phyloP scores from a whole-genome alignment of 2,888 invertebrate species.

The Tetrapedia diversipes region DNA sequence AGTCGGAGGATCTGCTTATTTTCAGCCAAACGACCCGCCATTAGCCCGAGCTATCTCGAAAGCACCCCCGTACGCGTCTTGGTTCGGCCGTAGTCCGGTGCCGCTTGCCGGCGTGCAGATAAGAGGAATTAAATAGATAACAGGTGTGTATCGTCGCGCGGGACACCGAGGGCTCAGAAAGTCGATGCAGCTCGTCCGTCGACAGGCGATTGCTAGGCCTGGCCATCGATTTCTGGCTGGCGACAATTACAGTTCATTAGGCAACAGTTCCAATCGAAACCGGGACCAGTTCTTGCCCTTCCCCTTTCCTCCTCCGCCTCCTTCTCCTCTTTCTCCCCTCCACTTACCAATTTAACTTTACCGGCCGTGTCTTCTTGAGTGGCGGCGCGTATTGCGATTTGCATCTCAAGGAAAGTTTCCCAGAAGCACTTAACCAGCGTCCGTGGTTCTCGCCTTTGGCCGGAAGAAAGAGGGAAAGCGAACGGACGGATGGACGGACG shows the following conservation, averaged over 20 bases:
- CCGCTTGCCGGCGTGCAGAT: constrained; percentile 21
- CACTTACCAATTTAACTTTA: constrained; percentile 65
- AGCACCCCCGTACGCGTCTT: constrained; percentile 23
- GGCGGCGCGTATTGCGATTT: constrained; percentile 59
- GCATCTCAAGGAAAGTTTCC: constrained; percentile 68
- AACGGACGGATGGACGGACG: constrained; percentile 3
- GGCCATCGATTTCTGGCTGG: constrained; percentile 17
- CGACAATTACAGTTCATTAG: constrained; percentile 68
- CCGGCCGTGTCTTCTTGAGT: constrained; percentile 53
- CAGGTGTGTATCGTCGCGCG: constrained; percentile 4
- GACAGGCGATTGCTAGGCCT: constrained; percentile 2
- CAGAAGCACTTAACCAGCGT: constrained; percentile 61
- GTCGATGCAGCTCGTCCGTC: background rate
- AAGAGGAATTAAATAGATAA: constrained; percentile 42
- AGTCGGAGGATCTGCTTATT: constrained; percentile 30
- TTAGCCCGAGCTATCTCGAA: constrained; percentile 33
- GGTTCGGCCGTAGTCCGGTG: background rate
- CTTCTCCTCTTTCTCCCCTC: too few relatives aligned
- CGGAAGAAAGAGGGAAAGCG: fast-evolving
- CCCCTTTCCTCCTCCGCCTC: too few relatives aligned
- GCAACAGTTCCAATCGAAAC: constrained; percentile 55
- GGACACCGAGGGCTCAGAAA: background rate
- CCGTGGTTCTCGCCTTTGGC: constrained; percentile 53
- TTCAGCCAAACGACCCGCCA: constrained; percentile 29
- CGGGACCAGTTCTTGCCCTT: constrained; percentile 15